These are phyloP conservation scores for Gobius niger DNA, from an alignment of 2,113 vertebrate species.

Conservation along the genomic window DNA sequence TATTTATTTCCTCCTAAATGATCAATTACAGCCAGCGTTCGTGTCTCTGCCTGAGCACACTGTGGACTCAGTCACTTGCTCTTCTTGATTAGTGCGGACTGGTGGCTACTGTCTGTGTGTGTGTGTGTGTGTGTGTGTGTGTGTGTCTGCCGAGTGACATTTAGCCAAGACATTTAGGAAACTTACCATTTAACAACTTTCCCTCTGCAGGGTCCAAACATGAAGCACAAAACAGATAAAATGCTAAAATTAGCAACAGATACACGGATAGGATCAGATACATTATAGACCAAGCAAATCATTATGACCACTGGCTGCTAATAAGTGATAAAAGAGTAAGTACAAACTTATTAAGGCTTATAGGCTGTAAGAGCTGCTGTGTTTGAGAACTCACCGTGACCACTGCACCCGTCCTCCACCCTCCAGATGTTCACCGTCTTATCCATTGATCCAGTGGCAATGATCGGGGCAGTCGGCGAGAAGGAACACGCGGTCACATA, in stretches of 20 bases:
- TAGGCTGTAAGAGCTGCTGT: not conserved
- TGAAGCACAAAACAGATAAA: conserved; percentile 6
- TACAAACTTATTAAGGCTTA: no score
- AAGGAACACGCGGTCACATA: conserved; percentile 93
- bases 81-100: not conserved
- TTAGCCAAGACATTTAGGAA: conserved; percentile 11
- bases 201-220: conserved; percentile 33
- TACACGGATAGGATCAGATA: not conserved
- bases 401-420: conserved; percentile 74
- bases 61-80: not conserved
- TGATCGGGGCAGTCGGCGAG: conserved; percentile 80
- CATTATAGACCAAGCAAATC: not conserved
- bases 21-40: not conserved
- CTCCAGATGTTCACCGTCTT: conserved; percentile 94
- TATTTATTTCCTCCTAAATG: not conserved
- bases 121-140: no score
- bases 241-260: conserved; percentile 7
- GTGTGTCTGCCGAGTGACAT: not conserved
- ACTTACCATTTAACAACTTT: conserved; percentile 65
- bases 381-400: conserved; percentile 66
- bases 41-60: not conserved
- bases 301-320: no score
- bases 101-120: not conserved
- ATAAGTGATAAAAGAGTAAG: no score
- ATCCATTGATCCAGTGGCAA: conserved; percentile 98